Percentiles rank a stretch among this genome's conserved stretches.
phyloP scores from a whole-genome alignment of 92 coral and sea anemone genomes.

The Porites cylindrica region DNA sequence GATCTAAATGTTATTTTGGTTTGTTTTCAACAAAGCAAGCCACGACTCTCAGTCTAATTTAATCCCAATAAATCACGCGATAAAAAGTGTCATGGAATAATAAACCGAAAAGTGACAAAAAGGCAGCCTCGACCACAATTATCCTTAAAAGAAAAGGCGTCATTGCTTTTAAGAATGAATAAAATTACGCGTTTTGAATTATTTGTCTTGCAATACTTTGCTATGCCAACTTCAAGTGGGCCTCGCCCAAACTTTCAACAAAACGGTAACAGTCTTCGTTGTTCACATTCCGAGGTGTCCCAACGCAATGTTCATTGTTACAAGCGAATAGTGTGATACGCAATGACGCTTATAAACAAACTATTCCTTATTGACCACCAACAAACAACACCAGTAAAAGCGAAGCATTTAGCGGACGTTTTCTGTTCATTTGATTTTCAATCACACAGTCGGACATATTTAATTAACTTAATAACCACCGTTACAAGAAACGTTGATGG shows the following conservation, averaged over 20 bases:
- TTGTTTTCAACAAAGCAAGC: slow-evolving; percentile 23
- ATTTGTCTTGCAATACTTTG: slow-evolving; percentile 8
- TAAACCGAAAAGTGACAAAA: not conserved
- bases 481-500: slow-evolving; percentile 25
- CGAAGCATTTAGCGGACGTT: slow-evolving; percentile 33
- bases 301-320: not conserved
- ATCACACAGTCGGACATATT: slow-evolving; percentile 25
- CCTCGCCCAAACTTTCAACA: slow-evolving; percentile 57
- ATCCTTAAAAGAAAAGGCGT: not conserved
- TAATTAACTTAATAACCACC: slow-evolving; percentile 52
- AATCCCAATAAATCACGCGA: slow-evolving; percentile 9
- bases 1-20: slow-evolving; percentile 24
- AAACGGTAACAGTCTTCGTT: slow-evolving; percentile 36
- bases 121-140: not conserved
- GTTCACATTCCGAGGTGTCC: slow-evolving; percentile 26
- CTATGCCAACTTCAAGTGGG: slow-evolving; percentile 36
- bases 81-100: not conserved
- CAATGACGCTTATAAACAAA: slow-evolving; percentile 4
- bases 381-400: slow-evolving; percentile 1
- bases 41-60: slow-evolving; percentile 6
- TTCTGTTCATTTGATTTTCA: slow-evolving; percentile 26
- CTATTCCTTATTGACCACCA: slow-evolving; percentile 26
- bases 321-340: not conserved
- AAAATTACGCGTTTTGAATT: not conserved
- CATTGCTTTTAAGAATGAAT: not conserved